Base-by-base conservation (phyloP, 2,113 vertebrate genomes). In the Alethe diademata region DNA sequence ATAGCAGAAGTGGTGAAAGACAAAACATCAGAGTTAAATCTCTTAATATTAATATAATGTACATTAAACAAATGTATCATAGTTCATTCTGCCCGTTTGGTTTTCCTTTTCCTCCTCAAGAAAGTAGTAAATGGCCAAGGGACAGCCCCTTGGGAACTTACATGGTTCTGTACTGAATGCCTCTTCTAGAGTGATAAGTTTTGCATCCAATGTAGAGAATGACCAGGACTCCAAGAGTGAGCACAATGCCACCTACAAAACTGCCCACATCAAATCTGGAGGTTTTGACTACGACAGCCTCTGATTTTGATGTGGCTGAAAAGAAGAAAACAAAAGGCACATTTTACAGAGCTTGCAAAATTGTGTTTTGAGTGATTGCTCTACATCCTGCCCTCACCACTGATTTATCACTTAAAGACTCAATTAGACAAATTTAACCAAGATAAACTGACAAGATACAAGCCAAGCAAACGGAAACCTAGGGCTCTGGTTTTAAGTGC, bases 121-220 rank as follows among this genome's bases (percentile, higher is more conserved):
- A 70, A 86, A 95, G 36, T 16, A 80, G 53, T 40, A 81, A 45
- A 78, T 6, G 8, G 43, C 33, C 19, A 66, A 51, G 28, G 19
- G 22, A 90, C 16, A 54, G 22, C 29, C 15, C 50, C 38, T 54
- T 65, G 47, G 65, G 78, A 90, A 98, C 98, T 97, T 96, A 98
- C 98, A 98, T 98, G 87, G 98, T 98, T 96, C 98, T 98, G 78
- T 98, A 98, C 36, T 95, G 97, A 94, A 98, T 97, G 74, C 98
- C 98, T 95, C 98, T 97, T 97, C 97, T 97, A 4, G 98, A 97
- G 56, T 97, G 98, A 51, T 98, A 98, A 24, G 97, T 93, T 96
- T 96, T 98, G 95, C 98, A 98, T 35, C 97, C 98, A 5, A 98
- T 40, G 76, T 98, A 98, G 80, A 98, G 95, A 73, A 98, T 8